A percentile compares a stretch with the other conserved stretches of the same genome.
Conservation (phyloP, 2,797 vertebrate species). For the Siniperca obscura region DNA sequence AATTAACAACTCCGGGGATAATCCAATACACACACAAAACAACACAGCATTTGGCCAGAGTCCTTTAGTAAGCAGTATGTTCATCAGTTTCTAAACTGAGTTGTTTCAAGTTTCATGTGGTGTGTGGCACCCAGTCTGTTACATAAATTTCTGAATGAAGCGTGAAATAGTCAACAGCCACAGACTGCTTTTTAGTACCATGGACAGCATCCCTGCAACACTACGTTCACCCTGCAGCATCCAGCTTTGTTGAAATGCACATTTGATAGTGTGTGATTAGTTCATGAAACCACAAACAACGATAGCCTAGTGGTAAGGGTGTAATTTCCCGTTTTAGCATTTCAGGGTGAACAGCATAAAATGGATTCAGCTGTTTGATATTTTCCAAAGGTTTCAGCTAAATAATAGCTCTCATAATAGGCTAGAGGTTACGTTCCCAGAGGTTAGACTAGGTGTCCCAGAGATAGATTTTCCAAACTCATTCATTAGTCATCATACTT, state of each 20-base stretch:
- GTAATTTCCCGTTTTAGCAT: background rate
- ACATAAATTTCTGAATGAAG: conserved; percentile 1
- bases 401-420: background rate
- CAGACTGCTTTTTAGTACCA: conserved; percentile 1
- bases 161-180: background rate
- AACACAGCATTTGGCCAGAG: background rate
- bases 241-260: background rate
- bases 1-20: background rate
- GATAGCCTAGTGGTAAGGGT: background rate
- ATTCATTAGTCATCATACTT: background rate
- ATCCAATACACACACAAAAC: background rate
- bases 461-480: background rate
- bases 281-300: background rate
- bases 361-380: background rate
- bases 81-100: background rate
- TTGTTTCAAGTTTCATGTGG: background rate
- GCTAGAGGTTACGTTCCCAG: background rate
- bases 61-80: background rate
- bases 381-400: conserved; percentile 6
- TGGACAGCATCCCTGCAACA: conserved; percentile 1
- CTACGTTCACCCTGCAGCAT: background rate
- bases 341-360: background rate
- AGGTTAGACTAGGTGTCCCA: background rate
- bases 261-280: background rate
- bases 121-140: background rate